Evolutionary conservation across 2,797 vertebrate species (phyloP).

Genomic region (Rousettus madagascariensis): DNA sequence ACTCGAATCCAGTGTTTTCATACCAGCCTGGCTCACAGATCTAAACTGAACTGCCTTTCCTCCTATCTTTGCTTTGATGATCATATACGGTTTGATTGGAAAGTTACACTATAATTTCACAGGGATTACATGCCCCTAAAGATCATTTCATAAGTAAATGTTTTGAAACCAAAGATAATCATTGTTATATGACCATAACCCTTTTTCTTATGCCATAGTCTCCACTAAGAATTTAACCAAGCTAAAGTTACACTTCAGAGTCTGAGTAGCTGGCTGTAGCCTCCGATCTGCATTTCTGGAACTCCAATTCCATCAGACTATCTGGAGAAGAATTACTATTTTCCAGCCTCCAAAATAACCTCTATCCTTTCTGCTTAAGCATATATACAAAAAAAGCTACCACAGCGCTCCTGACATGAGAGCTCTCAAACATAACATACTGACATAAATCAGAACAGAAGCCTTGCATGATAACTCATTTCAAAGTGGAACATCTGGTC

Average conservation of each 20-base stretch:
- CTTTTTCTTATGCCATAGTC: slow-evolving; percentile 70
- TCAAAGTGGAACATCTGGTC: neutral
- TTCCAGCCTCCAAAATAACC: neutral
- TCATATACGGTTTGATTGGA: slow-evolving; percentile 67
- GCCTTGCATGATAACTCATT: neutral
- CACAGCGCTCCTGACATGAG: neutral
- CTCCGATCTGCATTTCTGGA: neutral
- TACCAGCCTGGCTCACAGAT: slow-evolving; percentile 29
- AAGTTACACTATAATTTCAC: slow-evolving; percentile 77
- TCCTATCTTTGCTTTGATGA: slow-evolving; percentile 58
- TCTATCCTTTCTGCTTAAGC: neutral
- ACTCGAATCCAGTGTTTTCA: slow-evolving; percentile 27
- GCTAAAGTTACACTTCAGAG: slow-evolving; percentile 58
- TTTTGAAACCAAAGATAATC: slow-evolving; percentile 79
- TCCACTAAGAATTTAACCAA: slow-evolving; percentile 64
- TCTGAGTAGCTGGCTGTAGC: neutral
- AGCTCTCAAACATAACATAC: neutral
- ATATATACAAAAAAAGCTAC: neutral
- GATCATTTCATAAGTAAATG: slow-evolving; percentile 75
- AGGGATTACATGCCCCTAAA: slow-evolving; percentile 72
- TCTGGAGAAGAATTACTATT: neutral
- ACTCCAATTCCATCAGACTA: neutral
- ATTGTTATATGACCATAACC: slow-evolving; percentile 71
- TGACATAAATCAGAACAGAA: neutral
- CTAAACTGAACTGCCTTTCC: slow-evolving; percentile 43